These are phyloP conservation scores for Pteruthius melanotis DNA, from an alignment of 2,113 vertebrate genomes.

Conservation along the genomic window DNA sequence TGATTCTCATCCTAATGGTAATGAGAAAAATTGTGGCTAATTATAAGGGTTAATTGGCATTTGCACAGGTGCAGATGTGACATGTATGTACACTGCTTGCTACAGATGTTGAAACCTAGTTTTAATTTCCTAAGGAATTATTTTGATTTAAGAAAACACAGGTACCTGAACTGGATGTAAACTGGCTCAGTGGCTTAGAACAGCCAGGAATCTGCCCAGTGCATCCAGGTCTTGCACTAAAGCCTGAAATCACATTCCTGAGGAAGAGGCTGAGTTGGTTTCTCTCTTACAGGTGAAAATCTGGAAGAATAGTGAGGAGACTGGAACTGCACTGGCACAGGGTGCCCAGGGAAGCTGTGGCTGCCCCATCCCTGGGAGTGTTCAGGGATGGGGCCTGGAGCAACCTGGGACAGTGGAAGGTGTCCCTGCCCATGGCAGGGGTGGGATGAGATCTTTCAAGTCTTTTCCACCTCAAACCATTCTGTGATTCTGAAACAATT, in stretches of 20 bases:
- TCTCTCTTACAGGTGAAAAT: not conserved
- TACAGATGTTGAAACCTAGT: conserved; percentile 42
- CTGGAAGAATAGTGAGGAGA: not conserved
- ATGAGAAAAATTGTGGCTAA: conserved; percentile 43
- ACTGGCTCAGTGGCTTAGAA: not conserved
- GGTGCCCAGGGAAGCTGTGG: not conserved
- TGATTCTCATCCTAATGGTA: conserved; percentile 6
- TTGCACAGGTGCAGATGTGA: conserved; percentile 45
- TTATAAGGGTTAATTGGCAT: conserved; percentile 44
- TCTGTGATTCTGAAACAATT: not conserved
- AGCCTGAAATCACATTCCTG: not conserved
- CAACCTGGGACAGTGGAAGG: accelerated
- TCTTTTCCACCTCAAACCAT: not conserved
- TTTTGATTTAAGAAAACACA: not conserved
- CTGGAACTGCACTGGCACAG: not conserved
- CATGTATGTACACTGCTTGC: not conserved
- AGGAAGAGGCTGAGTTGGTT: not conserved
- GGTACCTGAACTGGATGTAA: not conserved
- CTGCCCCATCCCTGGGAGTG: not conserved
- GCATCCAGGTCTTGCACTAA: not conserved
- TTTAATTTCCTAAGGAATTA: conserved; percentile 20
- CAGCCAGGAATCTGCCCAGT: not conserved
- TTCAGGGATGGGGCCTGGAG: not conserved
- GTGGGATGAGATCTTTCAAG: not conserved
- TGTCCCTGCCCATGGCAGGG: not conserved